phyloP scores from a whole-genome alignment of 1,140 invertebrate genomes.

The Chionoecetes opilio region DNA sequence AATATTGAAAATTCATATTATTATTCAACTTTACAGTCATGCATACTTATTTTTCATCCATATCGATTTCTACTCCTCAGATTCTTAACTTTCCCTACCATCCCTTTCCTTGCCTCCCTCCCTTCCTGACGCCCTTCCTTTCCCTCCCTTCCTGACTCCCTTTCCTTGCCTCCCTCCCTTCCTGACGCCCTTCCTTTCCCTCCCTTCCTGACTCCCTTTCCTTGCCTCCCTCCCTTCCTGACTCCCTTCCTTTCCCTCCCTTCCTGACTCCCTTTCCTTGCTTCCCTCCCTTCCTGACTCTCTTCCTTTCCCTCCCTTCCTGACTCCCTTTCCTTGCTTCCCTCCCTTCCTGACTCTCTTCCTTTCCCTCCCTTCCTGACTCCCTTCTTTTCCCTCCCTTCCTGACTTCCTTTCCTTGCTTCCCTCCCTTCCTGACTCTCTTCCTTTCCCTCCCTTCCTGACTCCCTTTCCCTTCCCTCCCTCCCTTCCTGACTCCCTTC shows the following conservation, averaged over 20 bases:
- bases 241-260: slow-evolving; percentile 25
- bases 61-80: too few relatives aligned
- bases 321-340: too few relatives aligned
- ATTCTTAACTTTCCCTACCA: too few relatives aligned
- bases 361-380: neutral
- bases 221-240: neutral
- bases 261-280: neutral
- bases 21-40: too few relatives aligned
- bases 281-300: neutral
- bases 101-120: too few relatives aligned
- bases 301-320: too few relatives aligned
- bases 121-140: too few relatives aligned
- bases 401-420: too few relatives aligned
- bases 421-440: slow-evolving; percentile 31
- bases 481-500: neutral
- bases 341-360: neutral
- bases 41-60: too few relatives aligned
- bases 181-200: neutral
- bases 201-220: neutral
- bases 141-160: neutral
- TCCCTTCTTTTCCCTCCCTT: too few relatives aligned
- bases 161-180: slow-evolving; percentile 25
- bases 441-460: neutral
- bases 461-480: neutral
- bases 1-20: too few relatives aligned